These are phyloP conservation scores for Anastatus disparis DNA, from an alignment of 1,140 invertebrate species.

Conservation along the genomic window DNA sequence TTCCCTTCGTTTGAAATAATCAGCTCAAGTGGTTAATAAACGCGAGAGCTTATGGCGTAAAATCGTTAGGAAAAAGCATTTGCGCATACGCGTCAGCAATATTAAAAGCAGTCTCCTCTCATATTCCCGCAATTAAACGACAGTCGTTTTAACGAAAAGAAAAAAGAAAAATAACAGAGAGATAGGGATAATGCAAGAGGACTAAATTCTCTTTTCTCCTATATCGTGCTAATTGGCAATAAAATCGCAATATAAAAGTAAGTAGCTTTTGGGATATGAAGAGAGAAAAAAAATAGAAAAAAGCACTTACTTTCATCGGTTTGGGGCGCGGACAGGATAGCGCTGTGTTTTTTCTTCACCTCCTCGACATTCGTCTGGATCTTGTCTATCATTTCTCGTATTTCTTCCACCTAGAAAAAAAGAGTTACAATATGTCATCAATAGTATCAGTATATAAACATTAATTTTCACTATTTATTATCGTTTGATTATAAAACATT, in stretches of 20 bases:
- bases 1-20: background rate
- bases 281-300: background rate
- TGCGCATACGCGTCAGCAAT: background rate
- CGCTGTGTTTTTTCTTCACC: conserved; percentile 99
- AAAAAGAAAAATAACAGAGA: no score
- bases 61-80: background rate
- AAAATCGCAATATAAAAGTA: conserved; percentile 23
- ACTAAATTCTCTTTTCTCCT: no score
- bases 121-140: background rate
- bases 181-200: no score
- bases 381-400: conserved; percentile 99
- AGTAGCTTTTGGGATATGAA: background rate
- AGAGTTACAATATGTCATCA: no score
- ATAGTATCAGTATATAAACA: no score
- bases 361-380: conserved; percentile 99
- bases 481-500: no score
- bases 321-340: conserved; percentile 96
- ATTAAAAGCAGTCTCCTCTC: background rate
- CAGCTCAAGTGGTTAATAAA: conserved; percentile 11
- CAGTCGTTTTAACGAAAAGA: background rate
- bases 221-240: conserved; percentile 30
- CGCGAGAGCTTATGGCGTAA: background rate
- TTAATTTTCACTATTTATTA: no score
- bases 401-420: conserved; percentile 89
- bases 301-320: conserved; percentile 96